Evolutionary conservation across 2,797 vertebrate genomes (phyloP).

Genomic region (Aldrovandia affinis): DNA sequence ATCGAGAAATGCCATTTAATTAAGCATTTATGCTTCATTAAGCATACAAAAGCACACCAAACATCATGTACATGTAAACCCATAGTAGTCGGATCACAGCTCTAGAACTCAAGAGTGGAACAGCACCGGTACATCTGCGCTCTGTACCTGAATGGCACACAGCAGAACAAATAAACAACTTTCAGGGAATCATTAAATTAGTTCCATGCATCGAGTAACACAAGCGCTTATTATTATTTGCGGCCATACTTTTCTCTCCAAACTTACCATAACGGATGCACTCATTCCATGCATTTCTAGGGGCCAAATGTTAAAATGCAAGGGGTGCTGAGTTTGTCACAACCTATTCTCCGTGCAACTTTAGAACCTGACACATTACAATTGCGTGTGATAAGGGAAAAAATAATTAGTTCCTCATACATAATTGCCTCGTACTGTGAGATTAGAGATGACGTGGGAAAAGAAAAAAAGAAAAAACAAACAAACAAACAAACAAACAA

Average conservation of each 20-base stretch:
- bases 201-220: slow-evolving; percentile 48
- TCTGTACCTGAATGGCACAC: slow-evolving; percentile 26
- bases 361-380: slow-evolving; percentile 11
- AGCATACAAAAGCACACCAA: no score
- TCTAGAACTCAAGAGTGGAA: slow-evolving; percentile 43
- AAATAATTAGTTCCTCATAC: slow-evolving; percentile 35
- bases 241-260: slow-evolving; percentile 32
- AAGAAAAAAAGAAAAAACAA: background rate
- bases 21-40: background rate
- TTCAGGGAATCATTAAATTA: slow-evolving; percentile 40
- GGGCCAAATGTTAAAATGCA: slow-evolving; percentile 26
- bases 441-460: slow-evolving; percentile 21
- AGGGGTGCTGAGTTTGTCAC: background rate
- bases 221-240: slow-evolving; percentile 49
- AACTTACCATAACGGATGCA: slow-evolving; percentile 35
- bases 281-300: slow-evolving; percentile 40
- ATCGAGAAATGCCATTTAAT: background rate
- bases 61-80: background rate
- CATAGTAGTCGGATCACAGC: background rate
- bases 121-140: slow-evolving; percentile 53
- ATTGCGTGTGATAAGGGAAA: slow-evolving; percentile 19
- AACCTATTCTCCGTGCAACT: background rate
- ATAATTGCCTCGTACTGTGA: slow-evolving; percentile 7
- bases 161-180: slow-evolving; percentile 21
- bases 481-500: background rate